Evolutionary conservation across 2,888 invertebrate genomes (phyloP).

Genomic region (Tricholauxania praeusta): DNA sequence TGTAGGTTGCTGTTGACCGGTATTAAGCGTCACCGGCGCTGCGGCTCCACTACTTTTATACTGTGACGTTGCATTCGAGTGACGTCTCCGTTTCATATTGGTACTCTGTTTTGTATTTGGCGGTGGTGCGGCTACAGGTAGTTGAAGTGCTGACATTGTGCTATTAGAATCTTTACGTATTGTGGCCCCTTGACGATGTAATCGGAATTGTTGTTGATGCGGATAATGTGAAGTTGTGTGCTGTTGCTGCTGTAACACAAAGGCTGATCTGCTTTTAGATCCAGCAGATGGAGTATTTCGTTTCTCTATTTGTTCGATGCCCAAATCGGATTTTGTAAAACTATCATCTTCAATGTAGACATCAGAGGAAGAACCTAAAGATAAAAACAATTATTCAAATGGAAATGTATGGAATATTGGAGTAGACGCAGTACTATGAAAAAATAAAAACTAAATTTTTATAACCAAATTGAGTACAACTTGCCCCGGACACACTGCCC

Average conservation of each 20-base stretch:
- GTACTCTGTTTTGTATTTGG: conserved; percentile 42
- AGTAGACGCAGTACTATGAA: too few relatives aligned
- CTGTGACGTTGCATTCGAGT: conserved; percentile 66
- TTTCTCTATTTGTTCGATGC: conserved; percentile 63
- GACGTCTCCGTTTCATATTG: conserved; percentile 64
- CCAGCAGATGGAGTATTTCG: conserved; percentile 36
- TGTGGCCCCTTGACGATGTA: conserved; percentile 62
- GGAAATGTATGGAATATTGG: too few relatives aligned
- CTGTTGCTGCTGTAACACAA: conserved; percentile 47
- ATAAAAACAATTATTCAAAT: not conserved
- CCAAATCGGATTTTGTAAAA: conserved; percentile 67
- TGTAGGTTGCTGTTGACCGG: conserved; percentile 46
- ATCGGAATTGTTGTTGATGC: conserved; percentile 48
- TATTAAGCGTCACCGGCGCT: not conserved
- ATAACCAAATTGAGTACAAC: too few relatives aligned
- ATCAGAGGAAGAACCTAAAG: conserved; percentile 64
- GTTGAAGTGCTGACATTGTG: conserved; percentile 74
- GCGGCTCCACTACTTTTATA: conserved; percentile 53
- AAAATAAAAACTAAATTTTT: too few relatives aligned
- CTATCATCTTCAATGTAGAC: conserved; percentile 66
- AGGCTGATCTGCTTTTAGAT: conserved; percentile 41
- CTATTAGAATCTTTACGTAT: conserved; percentile 74
- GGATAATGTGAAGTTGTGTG: conserved; percentile 42
- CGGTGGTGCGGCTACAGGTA: conserved; percentile 65
- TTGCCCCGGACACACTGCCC: too few relatives aligned